Evolutionary conservation across 2,113 vertebrate species (phyloP).

Genomic region (Dascyllus trimaculatus): DNA sequence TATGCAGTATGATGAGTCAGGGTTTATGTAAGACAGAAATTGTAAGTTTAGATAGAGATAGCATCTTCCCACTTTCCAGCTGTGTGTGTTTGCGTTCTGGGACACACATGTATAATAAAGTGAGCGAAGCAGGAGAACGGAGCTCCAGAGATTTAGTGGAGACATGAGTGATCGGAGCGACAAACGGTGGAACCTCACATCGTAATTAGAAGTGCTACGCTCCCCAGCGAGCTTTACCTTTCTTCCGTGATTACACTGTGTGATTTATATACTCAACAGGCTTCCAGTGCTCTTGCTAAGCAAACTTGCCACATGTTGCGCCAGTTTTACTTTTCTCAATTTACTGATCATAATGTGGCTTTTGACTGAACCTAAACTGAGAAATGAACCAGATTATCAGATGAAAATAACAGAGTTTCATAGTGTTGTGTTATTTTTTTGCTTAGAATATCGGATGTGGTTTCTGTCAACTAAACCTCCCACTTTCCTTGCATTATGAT

Average conservation of each 20-base stretch:
- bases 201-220: constrained; percentile 64
- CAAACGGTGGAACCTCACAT: constrained; percentile 26
- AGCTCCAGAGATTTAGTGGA: constrained; percentile 31
- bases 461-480: not conserved
- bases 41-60: not conserved
- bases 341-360: constrained; percentile 7
- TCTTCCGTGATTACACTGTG: constrained; percentile 60
- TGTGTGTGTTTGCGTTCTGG: constrained; percentile 22
- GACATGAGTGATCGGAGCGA: constrained; percentile 48
- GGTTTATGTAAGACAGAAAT: not conserved
- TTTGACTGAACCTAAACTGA: constrained; percentile 8
- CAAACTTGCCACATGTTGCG: constrained; percentile 34
- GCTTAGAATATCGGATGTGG: not conserved
- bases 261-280: constrained; percentile 56
- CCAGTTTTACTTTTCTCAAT: constrained; percentile 4
- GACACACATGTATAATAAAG: constrained; percentile 37
- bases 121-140: constrained; percentile 3
- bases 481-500: constrained; percentile 8
- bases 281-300: constrained; percentile 36
- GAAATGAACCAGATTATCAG: constrained; percentile 3
- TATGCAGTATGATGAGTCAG: not conserved
- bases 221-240: constrained; percentile 54
- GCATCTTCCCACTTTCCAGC: not conserved
- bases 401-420: not conserved
- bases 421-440: not conserved